Conservation (phyloP, 2,797 vertebrate genomes). For the Bradypus variegatus region DNA sequence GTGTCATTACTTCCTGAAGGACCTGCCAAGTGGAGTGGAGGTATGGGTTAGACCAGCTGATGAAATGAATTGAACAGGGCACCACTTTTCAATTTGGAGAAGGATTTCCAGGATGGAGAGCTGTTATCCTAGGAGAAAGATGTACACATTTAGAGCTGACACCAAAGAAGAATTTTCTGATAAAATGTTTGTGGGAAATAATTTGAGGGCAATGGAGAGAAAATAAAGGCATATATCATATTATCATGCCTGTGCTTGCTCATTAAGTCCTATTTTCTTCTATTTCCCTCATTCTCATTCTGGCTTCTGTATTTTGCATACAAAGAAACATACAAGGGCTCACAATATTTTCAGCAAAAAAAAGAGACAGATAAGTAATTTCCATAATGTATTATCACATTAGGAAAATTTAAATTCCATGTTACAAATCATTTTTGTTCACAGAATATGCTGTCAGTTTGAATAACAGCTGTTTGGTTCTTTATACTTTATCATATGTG, state of each 20-base stretch:
- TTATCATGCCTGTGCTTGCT: slow-evolving; percentile 42
- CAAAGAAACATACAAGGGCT: not conserved
- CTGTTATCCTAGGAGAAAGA: slow-evolving; percentile 28
- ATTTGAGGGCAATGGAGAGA: slow-evolving; percentile 61
- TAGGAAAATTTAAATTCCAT: slow-evolving; percentile 53
- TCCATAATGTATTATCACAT: slow-evolving; percentile 57
- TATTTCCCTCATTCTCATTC: slow-evolving; percentile 41
- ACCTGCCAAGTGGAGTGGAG: not conserved
- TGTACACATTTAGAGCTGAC: slow-evolving; percentile 31
- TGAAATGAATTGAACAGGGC: not conserved
- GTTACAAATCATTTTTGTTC: slow-evolving; percentile 59
- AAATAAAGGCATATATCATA: slow-evolving; percentile 62
- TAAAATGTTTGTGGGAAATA: slow-evolving; percentile 61
- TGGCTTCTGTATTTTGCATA: slow-evolving; percentile 33
- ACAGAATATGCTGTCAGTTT: slow-evolving; percentile 56
- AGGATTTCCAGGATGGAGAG: slow-evolving; percentile 16
- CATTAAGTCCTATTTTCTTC: slow-evolving; percentile 45
- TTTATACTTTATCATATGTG: slow-evolving; percentile 56
- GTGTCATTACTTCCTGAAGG: slow-evolving; percentile 33
- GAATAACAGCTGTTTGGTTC: slow-evolving; percentile 63
- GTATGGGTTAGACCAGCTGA: not conserved
- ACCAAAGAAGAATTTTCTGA: slow-evolving; percentile 47
- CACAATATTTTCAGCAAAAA: slow-evolving; percentile 34
- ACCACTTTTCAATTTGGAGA: not conserved
- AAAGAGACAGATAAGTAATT: slow-evolving; percentile 25